Evolutionary conservation across 2,888 invertebrate species (phyloP).

Genomic region (Lithodes maja): DNA sequence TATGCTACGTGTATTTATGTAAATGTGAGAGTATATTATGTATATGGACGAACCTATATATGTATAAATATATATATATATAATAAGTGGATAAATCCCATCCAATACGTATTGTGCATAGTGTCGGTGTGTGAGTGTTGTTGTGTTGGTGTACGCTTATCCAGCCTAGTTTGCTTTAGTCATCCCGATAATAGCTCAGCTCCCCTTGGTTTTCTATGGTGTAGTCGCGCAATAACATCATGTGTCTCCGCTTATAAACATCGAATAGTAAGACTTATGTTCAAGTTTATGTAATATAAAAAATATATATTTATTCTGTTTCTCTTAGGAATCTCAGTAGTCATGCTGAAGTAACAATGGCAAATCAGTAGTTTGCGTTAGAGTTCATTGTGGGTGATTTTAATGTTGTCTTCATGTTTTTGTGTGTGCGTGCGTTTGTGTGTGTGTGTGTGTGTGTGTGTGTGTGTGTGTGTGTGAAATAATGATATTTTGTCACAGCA

Average conservation of each 20-base stretch:
- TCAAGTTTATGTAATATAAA: no score
- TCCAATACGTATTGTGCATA: background rate
- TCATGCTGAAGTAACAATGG: no score
- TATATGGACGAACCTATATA: background rate
- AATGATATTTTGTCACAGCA: constrained; percentile 62
- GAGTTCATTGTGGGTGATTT: background rate
- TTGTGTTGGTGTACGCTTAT: background rate
- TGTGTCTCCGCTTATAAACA: background rate
- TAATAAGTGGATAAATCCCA: background rate
- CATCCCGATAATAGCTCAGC: background rate
- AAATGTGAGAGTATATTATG: constrained; percentile 1
- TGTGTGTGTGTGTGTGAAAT: constrained; percentile 23
- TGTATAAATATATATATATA: background rate
- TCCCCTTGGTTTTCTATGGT: constrained; percentile 29
- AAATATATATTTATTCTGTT: no score
- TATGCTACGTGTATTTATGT: constrained; percentile 1
- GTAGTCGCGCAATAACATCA: constrained; percentile 23
- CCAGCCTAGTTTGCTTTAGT: background rate
- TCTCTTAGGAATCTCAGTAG: no score
- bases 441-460: constrained; percentile 13
- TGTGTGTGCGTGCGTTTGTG: no score
- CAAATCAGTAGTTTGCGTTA: no score
- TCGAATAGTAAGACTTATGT: background rate
- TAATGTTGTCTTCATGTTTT: background rate
- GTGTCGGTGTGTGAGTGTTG: background rate